Conservation (phyloP, 2,113 vertebrate genomes). For the Mesoclemmys tuberculata region DNA sequence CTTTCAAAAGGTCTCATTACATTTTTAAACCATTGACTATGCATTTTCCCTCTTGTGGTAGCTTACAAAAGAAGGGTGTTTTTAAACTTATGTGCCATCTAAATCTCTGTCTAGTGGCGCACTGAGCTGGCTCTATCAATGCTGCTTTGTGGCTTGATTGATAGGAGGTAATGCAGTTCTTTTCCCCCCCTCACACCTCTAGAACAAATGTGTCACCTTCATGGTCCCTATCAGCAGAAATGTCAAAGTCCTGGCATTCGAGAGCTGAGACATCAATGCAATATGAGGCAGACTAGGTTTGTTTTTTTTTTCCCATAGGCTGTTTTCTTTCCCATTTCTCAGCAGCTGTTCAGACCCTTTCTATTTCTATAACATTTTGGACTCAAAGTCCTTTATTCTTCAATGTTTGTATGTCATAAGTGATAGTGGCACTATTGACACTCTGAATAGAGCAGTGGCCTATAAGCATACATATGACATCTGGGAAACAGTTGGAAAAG, state of each 20-base stretch:
- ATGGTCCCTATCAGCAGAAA: not conserved
- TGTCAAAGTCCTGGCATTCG: not conserved
- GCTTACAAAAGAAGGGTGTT: not conserved
- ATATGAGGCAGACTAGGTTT: not conserved
- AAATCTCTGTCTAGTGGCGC: fast-evolving
- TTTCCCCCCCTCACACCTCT: not conserved
- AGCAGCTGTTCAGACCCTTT: not conserved
- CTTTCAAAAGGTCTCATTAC: not conserved
- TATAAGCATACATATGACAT: constrained; percentile 71
- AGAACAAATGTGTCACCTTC: not conserved
- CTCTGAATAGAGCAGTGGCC: constrained; percentile 70
- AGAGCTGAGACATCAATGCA: not conserved
- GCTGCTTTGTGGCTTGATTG: not conserved
- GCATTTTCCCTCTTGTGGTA: not conserved
- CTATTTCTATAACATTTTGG: not conserved
- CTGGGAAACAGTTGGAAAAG: constrained; percentile 72
- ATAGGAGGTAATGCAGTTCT: not conserved
- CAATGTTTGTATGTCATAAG: constrained; percentile 40
- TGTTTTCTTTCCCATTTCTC: not conserved
- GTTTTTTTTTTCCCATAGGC: not conserved
- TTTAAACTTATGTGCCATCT: fast-evolving
- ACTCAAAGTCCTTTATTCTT: not conserved
- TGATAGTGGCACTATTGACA: not conserved
- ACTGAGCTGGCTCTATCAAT: not conserved
- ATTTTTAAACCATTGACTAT: not conserved